These are phyloP conservation scores for Halictus quadricinctus DNA, from an alignment of 2,888 invertebrate genomes.

Conservation along the genomic window DNA sequence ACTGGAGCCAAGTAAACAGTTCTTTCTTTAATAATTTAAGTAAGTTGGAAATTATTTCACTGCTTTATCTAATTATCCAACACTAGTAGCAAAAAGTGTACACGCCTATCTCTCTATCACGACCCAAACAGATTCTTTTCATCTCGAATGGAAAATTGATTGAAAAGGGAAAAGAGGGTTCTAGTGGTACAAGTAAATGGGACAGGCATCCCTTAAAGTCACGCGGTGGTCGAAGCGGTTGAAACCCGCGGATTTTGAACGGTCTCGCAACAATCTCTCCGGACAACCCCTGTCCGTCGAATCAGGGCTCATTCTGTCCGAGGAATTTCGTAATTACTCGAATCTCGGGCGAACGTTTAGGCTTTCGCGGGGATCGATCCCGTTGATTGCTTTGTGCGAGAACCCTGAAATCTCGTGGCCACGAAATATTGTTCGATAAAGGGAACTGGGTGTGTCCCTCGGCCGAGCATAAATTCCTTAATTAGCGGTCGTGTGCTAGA, in stretches of 20 bases:
- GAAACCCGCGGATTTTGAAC: constrained; percentile 4
- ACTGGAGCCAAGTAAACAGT: too few relatives aligned
- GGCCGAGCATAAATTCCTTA: constrained; percentile 21
- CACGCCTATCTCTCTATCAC: too few relatives aligned
- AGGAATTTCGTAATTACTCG: constrained; percentile 23
- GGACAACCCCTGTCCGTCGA: neutral
- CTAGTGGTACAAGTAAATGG: neutral
- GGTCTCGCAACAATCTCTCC: neutral
- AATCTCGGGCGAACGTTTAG: constrained; percentile 5
- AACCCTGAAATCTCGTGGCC: constrained; percentile 13
- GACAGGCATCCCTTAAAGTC: neutral
- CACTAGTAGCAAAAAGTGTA: too few relatives aligned
- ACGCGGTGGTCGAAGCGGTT: neutral
- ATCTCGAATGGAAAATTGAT: neutral
- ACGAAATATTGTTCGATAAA: constrained; percentile 15
- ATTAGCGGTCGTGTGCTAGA: neutral
- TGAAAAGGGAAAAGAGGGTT: neutral
- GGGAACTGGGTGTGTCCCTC: constrained; percentile 5
- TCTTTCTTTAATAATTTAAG: too few relatives aligned
- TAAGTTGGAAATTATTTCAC: too few relatives aligned
- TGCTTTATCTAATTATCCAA: too few relatives aligned
- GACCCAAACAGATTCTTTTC: too few relatives aligned
- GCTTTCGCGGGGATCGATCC: constrained; percentile 3
- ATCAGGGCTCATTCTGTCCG: constrained; percentile 1
- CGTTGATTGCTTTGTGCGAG: constrained; percentile 13